Evolutionary conservation across 2,888 invertebrate genomes (phyloP), one percentile per base, ranked within the genome.

Genomic region (Caenorhabditis uteleia): DNA sequence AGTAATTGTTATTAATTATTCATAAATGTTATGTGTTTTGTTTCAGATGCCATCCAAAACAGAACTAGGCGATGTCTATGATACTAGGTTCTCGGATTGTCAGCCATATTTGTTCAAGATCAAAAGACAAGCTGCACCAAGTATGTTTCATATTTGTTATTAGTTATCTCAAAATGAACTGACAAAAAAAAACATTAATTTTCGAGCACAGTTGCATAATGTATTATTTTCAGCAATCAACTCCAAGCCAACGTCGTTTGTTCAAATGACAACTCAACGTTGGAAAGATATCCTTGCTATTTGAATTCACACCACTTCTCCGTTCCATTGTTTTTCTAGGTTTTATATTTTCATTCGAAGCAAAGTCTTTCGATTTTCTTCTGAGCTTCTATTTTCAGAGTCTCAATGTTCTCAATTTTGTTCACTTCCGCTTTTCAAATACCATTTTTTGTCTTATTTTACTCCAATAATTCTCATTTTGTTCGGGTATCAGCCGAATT

Each of bases 41-140:
- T 49, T 38, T 25, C 25, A 38, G 38, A 67, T 67, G 67, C 67
- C 67, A 33, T 51, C 53, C 27, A 45, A 40, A 44, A 36, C 90
- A 20, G 94, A 97, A 84, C 87, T 95, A 66, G 93, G 93, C 84
- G 88, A 92, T 68, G 90, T 97, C 75, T 98, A 95, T 85, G 95
- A 98, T 85, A 93, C 93, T 18, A 89, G 90, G 29, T 94, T 90
- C 86, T 86, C 89, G 1, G 95, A 97, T 85, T 91, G 95, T 50
- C 95, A 97, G 85, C 97, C 98, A 50, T 98, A 95, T 86, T 87
- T 95, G 74, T 95, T 93, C 86, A 93, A 92, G 87, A 89, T 95
- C 82, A 89, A 81, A 1, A 36, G 70, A 46, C 65, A 68, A 20
- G 59, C 68, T 2, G 65, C 51, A 21, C 53, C 69, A 0, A 40